Conservation (phyloP, 2,113 vertebrate genomes). For the Smithornis capensis region DNA sequence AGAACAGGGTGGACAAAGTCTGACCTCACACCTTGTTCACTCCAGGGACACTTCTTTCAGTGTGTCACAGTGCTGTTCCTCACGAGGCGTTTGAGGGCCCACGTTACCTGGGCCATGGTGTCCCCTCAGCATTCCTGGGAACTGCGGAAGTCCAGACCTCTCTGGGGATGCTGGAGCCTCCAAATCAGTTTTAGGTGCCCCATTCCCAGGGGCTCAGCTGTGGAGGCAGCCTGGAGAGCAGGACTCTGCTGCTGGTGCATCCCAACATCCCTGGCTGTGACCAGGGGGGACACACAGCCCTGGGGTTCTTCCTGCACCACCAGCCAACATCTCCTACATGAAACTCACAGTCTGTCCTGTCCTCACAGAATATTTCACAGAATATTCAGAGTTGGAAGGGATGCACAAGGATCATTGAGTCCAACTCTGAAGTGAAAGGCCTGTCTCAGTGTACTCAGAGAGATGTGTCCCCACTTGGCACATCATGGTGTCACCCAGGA, state of each 20-base stretch:
- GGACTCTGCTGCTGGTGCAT: neutral
- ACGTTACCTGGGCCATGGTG: too few species aligned
- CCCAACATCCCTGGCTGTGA: accelerated
- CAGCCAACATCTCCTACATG: neutral
- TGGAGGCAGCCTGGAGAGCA: neutral
- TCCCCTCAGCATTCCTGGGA: neutral
- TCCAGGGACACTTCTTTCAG: neutral
- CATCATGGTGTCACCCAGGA: neutral
- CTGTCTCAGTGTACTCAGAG: neutral
- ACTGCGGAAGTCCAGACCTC: accelerated
- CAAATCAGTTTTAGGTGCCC: neutral
- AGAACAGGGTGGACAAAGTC: neutral
- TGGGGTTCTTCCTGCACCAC: neutral
- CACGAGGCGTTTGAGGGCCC: accelerated
- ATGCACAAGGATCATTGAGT: too few species aligned
- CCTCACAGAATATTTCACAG: too few species aligned
- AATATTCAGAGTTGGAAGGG: too few species aligned
- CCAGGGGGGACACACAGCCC: accelerated
- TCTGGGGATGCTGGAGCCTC: neutral
- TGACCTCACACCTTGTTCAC: neutral
- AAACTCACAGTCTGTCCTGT: accelerated
- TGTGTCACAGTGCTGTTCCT: neutral
- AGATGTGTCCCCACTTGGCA: neutral
- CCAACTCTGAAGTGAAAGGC: too few species aligned
- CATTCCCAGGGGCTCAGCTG: neutral